Evolutionary conservation across 2,113 vertebrate genomes (phyloP).

Genomic region (Brienomyrus longianalis): DNA sequence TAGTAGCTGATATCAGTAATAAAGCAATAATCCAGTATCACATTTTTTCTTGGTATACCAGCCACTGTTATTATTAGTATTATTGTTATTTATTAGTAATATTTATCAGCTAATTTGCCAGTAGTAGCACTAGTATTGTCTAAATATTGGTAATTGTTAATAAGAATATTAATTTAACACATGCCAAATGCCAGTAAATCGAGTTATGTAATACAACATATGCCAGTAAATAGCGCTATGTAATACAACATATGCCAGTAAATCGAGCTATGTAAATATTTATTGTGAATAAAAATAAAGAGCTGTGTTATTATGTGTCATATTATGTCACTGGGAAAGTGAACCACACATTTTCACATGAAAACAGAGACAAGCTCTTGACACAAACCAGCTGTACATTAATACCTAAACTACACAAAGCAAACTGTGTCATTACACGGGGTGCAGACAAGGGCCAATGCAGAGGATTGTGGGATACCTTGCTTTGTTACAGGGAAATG

Average conservation of each 20-base stretch:
- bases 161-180: neutral
- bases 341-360: neutral
- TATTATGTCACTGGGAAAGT: neutral
- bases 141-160: neutral
- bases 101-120: neutral
- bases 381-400: neutral
- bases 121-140: neutral
- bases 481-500: slow-evolving; percentile 46
- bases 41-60: neutral
- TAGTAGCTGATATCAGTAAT: neutral
- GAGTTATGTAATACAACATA: neutral
- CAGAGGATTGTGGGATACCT: slow-evolving; percentile 42
- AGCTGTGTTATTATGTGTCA: neutral
- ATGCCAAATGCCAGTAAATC: neutral
- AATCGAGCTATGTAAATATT: neutral
- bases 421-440: neutral
- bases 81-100: neutral
- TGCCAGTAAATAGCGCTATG: neutral
- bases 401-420: neutral
- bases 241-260: neutral
- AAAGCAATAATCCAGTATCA: neutral
- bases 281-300: neutral
- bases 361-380: neutral
- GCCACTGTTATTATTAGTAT: neutral
- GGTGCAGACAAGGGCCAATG: neutral